Base-by-base conservation (phyloP, 1,140 invertebrate species). In the Musca domestica region DNA sequence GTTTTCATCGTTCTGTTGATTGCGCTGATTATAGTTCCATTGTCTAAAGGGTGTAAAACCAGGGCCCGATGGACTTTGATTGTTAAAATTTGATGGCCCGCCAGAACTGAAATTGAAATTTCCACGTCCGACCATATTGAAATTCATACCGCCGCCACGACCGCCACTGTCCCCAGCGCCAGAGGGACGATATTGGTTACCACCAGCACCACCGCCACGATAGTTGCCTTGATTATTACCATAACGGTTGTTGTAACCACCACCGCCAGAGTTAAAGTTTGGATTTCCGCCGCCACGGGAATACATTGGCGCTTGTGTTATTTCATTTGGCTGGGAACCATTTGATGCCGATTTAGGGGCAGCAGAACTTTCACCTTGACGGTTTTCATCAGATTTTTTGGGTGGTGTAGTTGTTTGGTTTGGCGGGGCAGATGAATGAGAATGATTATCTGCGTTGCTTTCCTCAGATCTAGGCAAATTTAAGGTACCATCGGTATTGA, bases 291-390 rank as follows among this genome's bases (percentile, higher is more conserved):
- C 78, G 58, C 77, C 80, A 14, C 84, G 84, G 3, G 86, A 84
- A 74, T 90, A 90, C 73, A 89, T 86, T 0, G 89, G 89, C 0
- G 84, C 86, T 69, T 89, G 86, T 3, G 79, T 83, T 23, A 84
- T 81, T 81, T 66, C 52, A 71, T 14, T 74, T 70, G 23, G 81
- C 74, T 70, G 80, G 75, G 1, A 81, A 71, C 46, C 3, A 1
- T 65, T 58, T n/a, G 2, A 5, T 51, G 52, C 1, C 4, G 15
- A 30, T 20, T n/a, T 73, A 77, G 2, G 72, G 75, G 7, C 41
- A 25, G 68, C 67, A 30, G n/a, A 27, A 51, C n/a, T 23, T 49
- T 52, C 14, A 3, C 27, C 7, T 20, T 15, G 10, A 3, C 47
- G 41, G 7, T 34, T 34, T n/a, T 56, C 15, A 58, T 5, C 34